Evolutionary conservation across 2,888 invertebrate genomes (phyloP), one percentile per base, ranked within the genome.

Genomic region (Drosophila prolongata): DNA sequence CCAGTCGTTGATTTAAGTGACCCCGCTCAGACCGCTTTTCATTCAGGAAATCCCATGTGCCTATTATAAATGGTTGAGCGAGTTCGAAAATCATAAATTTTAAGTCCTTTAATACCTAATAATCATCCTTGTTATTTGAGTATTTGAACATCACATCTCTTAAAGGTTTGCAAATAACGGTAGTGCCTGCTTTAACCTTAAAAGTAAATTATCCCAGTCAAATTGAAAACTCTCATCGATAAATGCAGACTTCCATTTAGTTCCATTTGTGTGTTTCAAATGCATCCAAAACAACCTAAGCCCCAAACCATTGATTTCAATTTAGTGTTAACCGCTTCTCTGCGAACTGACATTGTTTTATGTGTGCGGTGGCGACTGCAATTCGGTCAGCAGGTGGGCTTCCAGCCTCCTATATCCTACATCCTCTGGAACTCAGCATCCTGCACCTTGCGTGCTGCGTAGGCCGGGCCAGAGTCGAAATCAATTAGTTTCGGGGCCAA

Each of bases 401-500:
- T 3, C 6, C 34, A 49, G 3, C 16, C 49, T 16, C 47, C 19
- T 19, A 2, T 10, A 42, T 42, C 16, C 16, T 16, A 8, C 9
- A 40, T 53, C 27, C 34, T 30, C 5, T 35, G 3, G 35, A 13
- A 13, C 6, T n/a, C 30, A 61, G 43, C 55, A 19, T 43, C 16
- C n/a, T 42, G 40, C 40, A 43, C 13, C 11, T 35, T 27, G 49
- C 49, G 16, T 35, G 27, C 35, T 64, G 65, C 53, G 65, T 65
- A 42, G 66, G 10, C 37, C 46, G 34, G 14, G 13, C 30, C 44
- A 37, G 30, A 47, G 49, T 47, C 66, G 47, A 66, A 67, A 67
- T 49, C 66, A 67, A 67, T 67, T 67, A 67, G 66, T 55, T 67
- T 49, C 24, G 47, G 66, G 47, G 37, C 55, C 66, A 49, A 66